phyloP scores from a whole-genome alignment of 2,888 invertebrate species.

The Chaitophorus viminalis region DNA sequence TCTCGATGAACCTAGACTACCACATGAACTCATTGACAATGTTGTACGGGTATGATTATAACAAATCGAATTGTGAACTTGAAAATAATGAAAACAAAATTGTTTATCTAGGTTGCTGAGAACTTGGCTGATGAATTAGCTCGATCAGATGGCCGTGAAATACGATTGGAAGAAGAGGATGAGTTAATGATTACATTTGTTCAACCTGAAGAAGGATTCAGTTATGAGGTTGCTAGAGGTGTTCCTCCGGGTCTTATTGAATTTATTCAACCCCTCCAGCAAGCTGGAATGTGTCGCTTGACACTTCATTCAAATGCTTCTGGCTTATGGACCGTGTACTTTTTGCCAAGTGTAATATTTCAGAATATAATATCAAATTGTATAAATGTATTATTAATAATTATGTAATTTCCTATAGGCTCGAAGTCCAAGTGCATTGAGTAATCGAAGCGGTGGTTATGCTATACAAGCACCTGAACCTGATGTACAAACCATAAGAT shows the following conservation, averaged over 20 bases:
- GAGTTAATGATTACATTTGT: slow-evolving; percentile 90
- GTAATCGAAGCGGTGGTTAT: slow-evolving; percentile 71
- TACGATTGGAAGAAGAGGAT: slow-evolving; percentile 88
- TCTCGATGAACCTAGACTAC: slow-evolving; percentile 72
- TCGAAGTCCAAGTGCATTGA: slow-evolving; percentile 76
- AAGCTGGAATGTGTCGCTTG: slow-evolving; percentile 87
- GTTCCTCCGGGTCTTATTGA: slow-evolving; percentile 91
- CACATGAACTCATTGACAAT: slow-evolving; percentile 73
- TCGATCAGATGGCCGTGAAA: slow-evolving; percentile 88
- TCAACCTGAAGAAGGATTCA: slow-evolving; percentile 97
- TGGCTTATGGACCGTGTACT: slow-evolving; percentile 95
- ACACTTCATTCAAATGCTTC: slow-evolving; percentile 90
- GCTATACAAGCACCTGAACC: slow-evolving; percentile 72
- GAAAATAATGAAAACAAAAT: slow-evolving; percentile 5
- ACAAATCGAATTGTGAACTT: not conserved
- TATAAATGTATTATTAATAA: not conserved
- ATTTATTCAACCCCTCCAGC: slow-evolving; percentile 84
- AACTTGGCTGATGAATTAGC: slow-evolving; percentile 92
- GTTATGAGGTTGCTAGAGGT: slow-evolving; percentile 93
- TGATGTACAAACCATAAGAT: slow-evolving; percentile 84
- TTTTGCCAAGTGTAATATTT: slow-evolving; percentile 49
- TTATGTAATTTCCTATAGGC: slow-evolving; percentile 67
- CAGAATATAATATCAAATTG: not conserved
- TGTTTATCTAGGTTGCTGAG: slow-evolving; percentile 76
- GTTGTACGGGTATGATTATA: slow-evolving; percentile 69